Base-by-base conservation (phyloP, 2,888 invertebrate species). In the Metacarcinus magister region DNA sequence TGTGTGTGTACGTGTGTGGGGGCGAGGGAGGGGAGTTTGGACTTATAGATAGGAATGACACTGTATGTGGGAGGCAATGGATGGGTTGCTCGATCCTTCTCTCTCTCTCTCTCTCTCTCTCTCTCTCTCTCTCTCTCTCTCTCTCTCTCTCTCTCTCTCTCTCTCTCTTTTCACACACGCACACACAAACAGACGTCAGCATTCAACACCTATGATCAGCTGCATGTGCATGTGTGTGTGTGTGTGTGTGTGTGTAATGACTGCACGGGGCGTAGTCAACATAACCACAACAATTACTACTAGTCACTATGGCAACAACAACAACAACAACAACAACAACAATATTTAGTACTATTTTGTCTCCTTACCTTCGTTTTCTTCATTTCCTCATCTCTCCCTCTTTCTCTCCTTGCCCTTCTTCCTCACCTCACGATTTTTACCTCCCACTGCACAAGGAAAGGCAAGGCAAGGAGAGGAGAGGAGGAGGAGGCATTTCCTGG, bases 161-260 rank as follows among this genome's bases (percentile, higher is more conserved):
- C 46, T 46, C 46, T 46, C 46, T 46, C 46, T 46, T 10, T 7
- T 10, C 46, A 46, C 46, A 46, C 46, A 46, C 46, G 10, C 46
- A 46, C 46, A 46, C n/a, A n/a, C n/a, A 46, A 46, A 46, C 46
- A 46, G 46, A 4, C 4, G 46, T 46, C 54, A 16, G 13, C 54
- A 54, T 10, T 54, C 54, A 54, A 7, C 54, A 54, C 10, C 3
- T 28, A 39, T 89, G 89, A 39, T 39, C 39, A 8, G 32, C 39
- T 89, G 32, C 39, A 39, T 89, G 89, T 89, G 19, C 4, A 39
- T 89, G 89, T 89, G 89, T 89, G 89, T 89, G 89, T 89, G 67
- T 67, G 67, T 67, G 67, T 67, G 67, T 67, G 23, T 5, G 19
- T 5, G 7, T 23, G 67, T 67, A 5, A 67, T 23, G 1, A 67